Evolutionary conservation across 2,888 invertebrate species (phyloP).

Genomic region (Sphaerophoria taeniata): DNA sequence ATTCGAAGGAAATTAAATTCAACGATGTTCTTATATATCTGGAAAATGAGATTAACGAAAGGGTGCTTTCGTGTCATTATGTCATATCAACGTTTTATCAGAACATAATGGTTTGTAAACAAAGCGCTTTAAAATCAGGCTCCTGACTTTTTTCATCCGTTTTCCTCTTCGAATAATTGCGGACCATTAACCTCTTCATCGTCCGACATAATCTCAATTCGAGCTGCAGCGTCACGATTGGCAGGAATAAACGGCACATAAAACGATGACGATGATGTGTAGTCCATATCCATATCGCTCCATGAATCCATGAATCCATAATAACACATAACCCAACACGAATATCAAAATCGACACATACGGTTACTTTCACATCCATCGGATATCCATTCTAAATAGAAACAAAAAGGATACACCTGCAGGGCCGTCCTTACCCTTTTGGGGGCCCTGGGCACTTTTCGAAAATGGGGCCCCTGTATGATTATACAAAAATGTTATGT

Average conservation of each 20-base stretch:
- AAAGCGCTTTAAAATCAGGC: background rate
- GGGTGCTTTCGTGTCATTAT: background rate
- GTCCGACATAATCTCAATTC: background rate
- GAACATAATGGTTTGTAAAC: background rate
- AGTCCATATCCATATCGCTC: background rate
- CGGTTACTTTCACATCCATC: background rate
- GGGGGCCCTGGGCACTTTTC: background rate
- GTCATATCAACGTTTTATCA: background rate
- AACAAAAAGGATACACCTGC: background rate
- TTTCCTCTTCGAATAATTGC: background rate
- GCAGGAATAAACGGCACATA: background rate
- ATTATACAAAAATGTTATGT: too few species aligned
- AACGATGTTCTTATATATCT: background rate
- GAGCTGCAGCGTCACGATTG: slow-evolving; percentile 15
- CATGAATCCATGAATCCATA: background rate
- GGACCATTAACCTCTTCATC: background rate
- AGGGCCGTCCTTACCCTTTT: background rate
- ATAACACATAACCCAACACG: slow-evolving; percentile 12
- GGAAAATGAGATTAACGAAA: background rate
- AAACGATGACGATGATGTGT: background rate
- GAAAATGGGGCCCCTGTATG: too few species aligned
- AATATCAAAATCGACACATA: background rate
- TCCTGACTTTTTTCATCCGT: background rate
- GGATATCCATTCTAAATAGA: background rate
- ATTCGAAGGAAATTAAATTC: background rate